Evolutionary conservation across 2,888 invertebrate genomes (phyloP).

Genomic region (Drosophila greeni): DNA sequence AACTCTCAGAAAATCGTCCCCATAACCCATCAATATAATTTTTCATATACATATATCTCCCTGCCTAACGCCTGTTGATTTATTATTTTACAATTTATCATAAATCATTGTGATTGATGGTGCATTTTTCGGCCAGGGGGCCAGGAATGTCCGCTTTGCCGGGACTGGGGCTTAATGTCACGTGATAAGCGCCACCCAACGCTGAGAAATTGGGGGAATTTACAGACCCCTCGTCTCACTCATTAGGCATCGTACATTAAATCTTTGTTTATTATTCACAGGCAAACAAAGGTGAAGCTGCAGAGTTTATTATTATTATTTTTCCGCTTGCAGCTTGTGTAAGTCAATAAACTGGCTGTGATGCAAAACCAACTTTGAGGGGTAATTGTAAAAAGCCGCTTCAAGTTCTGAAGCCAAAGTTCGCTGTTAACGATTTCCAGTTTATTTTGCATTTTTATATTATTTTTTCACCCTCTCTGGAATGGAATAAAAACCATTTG

Average conservation of each 20-base stretch:
- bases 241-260: constrained; percentile 32
- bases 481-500: not conserved
- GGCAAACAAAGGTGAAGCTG: constrained; percentile 19
- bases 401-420: constrained; percentile 20
- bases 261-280: constrained; percentile 49
- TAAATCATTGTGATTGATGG: constrained; percentile 67
- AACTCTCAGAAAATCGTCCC: not conserved
- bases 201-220: constrained; percentile 18
- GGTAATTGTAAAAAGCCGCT: constrained; percentile 12
- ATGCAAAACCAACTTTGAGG: constrained; percentile 19
- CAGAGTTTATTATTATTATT: constrained; percentile 5
- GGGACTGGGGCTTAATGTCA: constrained; percentile 37
- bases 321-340: constrained; percentile 14
- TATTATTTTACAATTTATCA: constrained; percentile 45
- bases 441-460: constrained; percentile 11
- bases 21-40: constrained; percentile 16
- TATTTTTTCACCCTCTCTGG: constrained; percentile 1
- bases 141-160: constrained; percentile 12
- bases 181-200: constrained; percentile 55
- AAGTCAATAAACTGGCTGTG: constrained; percentile 25
- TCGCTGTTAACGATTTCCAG: constrained; percentile 13
- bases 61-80: constrained; percentile 38
- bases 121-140: constrained; percentile 14
- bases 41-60: constrained; percentile 26
- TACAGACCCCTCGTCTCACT: constrained; percentile 8